These are phyloP conservation scores for Stenurella melanura DNA, from an alignment of 2,888 invertebrate species.

Conservation along the genomic window DNA sequence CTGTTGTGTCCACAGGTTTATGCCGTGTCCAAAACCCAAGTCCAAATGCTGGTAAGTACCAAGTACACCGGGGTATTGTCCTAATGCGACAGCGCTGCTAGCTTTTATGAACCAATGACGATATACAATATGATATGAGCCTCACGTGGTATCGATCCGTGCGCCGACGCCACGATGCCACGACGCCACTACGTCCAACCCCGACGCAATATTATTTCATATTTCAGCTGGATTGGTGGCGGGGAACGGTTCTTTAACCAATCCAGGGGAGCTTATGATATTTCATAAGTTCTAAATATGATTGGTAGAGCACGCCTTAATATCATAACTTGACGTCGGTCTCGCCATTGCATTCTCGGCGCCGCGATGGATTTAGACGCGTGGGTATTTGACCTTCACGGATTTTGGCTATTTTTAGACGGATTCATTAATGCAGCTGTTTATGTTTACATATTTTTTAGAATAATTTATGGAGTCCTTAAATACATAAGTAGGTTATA, in stretches of 20 bases:
- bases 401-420: slow-evolving; percentile 25
- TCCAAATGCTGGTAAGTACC: slow-evolving; percentile 44
- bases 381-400: slow-evolving; percentile 22
- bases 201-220: slow-evolving; percentile 62
- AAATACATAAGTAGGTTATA: slow-evolving; percentile 26
- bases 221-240: slow-evolving; percentile 62
- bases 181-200: slow-evolving; percentile 63
- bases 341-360: slow-evolving; percentile 51
- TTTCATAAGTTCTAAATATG: slow-evolving; percentile 64
- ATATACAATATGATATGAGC: slow-evolving; percentile 72
- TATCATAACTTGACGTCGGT: slow-evolving; percentile 65
- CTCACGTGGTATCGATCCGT: slow-evolving; percentile 71
- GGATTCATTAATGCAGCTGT: slow-evolving; percentile 33
- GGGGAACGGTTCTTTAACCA: slow-evolving; percentile 54
- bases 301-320: slow-evolving; percentile 63
- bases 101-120: slow-evolving; percentile 67
- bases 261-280: slow-evolving; percentile 61
- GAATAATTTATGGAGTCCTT: slow-evolving; percentile 31
- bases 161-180: slow-evolving; percentile 64
- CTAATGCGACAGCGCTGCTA: slow-evolving; percentile 31
- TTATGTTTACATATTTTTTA: slow-evolving; percentile 40
- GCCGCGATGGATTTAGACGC: slow-evolving; percentile 47
- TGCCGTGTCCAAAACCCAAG: slow-evolving; percentile 7
- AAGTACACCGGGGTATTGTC: slow-evolving; percentile 20
- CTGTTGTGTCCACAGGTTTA: slow-evolving; percentile 5